Conservation (phyloP, 2,113 vertebrate genomes). For the Herpailurus yagouaroundi region DNA sequence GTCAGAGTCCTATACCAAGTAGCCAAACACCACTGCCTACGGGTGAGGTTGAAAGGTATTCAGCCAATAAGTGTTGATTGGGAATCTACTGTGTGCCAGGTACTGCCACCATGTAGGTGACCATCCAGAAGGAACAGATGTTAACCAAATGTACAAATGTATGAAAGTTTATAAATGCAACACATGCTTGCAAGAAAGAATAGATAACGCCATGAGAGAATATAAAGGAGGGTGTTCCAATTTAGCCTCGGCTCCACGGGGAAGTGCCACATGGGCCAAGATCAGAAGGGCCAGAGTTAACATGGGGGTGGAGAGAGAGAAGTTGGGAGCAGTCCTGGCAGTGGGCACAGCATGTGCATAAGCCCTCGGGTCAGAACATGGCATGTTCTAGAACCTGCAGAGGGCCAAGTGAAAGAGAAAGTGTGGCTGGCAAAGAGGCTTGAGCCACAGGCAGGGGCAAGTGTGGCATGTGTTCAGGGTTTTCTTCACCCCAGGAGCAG, state of each 20-base stretch:
- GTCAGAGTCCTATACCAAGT: background rate
- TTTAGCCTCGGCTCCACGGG: background rate
- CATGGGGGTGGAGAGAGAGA: background rate
- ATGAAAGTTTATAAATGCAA: background rate
- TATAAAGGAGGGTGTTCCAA: background rate
- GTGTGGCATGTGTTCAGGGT: fast-evolving
- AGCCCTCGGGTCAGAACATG: background rate
- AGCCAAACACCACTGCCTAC: background rate
- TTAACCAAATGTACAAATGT: background rate
- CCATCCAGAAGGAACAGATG: background rate
- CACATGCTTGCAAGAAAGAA: background rate
- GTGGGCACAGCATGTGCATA: background rate
- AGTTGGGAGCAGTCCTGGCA: background rate
- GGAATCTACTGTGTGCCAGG: background rate
- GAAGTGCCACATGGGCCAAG: background rate
- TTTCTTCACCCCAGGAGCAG: background rate
- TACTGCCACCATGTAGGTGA: background rate
- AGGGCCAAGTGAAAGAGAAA: background rate
- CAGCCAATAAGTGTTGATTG: background rate
- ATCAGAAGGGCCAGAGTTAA: background rate
- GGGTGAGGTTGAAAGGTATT: background rate
- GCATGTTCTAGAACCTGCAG: background rate
- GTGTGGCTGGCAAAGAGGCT: background rate
- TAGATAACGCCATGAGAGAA: background rate
- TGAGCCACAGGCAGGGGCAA: too few species aligned